Conservation (phyloP, 64 coral and sea anemone genomes). For the Porites australiensis region DNA sequence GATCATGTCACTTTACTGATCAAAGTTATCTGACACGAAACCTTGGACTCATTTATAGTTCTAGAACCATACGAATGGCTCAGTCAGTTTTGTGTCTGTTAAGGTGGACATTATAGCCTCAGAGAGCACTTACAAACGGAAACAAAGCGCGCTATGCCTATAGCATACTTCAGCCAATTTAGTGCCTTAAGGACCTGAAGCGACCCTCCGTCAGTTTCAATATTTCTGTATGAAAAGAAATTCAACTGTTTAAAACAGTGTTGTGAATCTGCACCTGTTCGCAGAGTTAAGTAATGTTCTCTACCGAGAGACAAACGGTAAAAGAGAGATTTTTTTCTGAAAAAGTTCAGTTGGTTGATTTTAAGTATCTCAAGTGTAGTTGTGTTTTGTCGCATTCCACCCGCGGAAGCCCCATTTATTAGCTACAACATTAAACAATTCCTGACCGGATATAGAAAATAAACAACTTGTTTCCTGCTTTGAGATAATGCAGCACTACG, state of each 20-base stretch:
- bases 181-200: no score
- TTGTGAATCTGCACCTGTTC: no score
- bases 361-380: neutral
- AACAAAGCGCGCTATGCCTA: neutral
- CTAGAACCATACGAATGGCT: neutral
- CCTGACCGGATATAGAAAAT: slow-evolving; percentile 39
- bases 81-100: no score
- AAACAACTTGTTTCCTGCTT: slow-evolving; percentile 57
- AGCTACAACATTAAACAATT: slow-evolving; percentile 14
- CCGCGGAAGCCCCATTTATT: neutral
- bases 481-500: slow-evolving; percentile 26
- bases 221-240: no score
- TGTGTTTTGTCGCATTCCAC: neutral
- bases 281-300: no score
- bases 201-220: no score
- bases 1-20: slow-evolving; percentile 20
- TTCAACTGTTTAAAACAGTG: no score
- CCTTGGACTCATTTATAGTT: neutral
- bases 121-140: neutral
- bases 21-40: slow-evolving; percentile 47
- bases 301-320: no score
- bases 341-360: neutral
- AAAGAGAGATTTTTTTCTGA: neutral
- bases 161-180: no score
- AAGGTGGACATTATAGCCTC: no score